Evolutionary conservation across 2,888 invertebrate genomes (phyloP), one percentile per base, ranked within the genome.

Genomic region (Atethmia centrago): DNA sequence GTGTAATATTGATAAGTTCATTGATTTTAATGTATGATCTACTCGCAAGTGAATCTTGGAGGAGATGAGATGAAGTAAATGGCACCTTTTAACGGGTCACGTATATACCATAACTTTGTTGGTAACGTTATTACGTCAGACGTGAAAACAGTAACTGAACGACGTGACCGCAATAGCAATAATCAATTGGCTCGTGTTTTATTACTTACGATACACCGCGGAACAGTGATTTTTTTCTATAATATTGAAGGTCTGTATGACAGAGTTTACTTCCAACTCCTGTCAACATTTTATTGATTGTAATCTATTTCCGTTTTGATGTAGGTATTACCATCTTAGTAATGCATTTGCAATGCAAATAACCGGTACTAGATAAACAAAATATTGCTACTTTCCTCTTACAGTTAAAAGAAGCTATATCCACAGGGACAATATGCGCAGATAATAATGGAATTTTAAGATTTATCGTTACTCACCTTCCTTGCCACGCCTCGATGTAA

Each of bases 61-160:
- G 84, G 84, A 88, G 75, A 88, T 87, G 84, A 86, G 88, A 85
- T 86, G 67, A 65, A 79, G 75, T 79, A 91, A 90, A 90, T 90
- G 87, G 85, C 58, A 88, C 89, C 88, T 88, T 90, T 89, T 91
- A 93, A 92, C 92, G 88, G 89, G 93, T 94, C 95, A 95, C 95
- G 96, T 94, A 87, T 92, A 87, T 90, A 93, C 92, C 94, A 95
- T 95, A 95, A 95, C 94, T 96, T 95, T 93, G 93, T 93, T 93
- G 92, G 92, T 95, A 95, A 95, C 94, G 93, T 95, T 94, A 95
- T 95, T 95, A 95, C 95, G 92, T 95, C 93, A 95, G 95, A 94
- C 94, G 94, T 94, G 95, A 95, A 96, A 95, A 96, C 94, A 95
- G 95, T 95, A 95, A 96, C 95, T 93, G 94, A 92, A 92, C 93